Evolutionary conservation across 2,797 vertebrate genomes (phyloP).

Genomic region (Rachycentron canadum): DNA sequence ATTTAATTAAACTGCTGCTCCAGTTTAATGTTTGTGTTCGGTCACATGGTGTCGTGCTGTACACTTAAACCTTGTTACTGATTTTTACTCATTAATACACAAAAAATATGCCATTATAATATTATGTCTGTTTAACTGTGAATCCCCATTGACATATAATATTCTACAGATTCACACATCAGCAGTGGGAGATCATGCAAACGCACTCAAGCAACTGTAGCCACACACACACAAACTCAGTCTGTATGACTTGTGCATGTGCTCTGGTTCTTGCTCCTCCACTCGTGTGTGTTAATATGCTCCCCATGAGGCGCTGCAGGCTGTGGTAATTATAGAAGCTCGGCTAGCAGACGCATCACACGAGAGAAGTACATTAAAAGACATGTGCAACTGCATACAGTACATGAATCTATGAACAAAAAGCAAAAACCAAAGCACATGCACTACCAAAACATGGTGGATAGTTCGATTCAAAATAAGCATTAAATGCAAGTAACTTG

Average conservation of each 20-base stretch:
- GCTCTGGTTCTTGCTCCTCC: constrained; percentile 71
- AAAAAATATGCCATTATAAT: constrained; percentile 1
- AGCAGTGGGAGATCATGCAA: constrained; percentile 25
- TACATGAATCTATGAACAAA: neutral
- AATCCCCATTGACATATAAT: constrained; percentile 15
- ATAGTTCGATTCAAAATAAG: constrained; percentile 2
- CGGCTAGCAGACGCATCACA: constrained; percentile 70
- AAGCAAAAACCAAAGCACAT: neutral
- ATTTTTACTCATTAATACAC: constrained; percentile 17
- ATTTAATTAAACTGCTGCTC: neutral
- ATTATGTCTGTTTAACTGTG: constrained; percentile 11
- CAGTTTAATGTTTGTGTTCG: constrained; percentile 1
- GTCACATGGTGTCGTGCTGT: neutral
- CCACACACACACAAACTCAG: constrained; percentile 11
- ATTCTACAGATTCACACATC: constrained; percentile 30
- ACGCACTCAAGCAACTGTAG: constrained; percentile 8
- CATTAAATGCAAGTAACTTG: too few species aligned
- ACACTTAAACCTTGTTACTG: constrained; percentile 2
- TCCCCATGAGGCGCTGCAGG: constrained; percentile 85
- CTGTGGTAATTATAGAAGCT: constrained; percentile 85
- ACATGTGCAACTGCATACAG: constrained; percentile 25
- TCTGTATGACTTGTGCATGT: constrained; percentile 58
- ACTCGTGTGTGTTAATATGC: constrained; percentile 86
- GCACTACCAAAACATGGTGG: neutral
- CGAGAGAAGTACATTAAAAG: constrained; percentile 71